These are phyloP conservation scores for Girardinichthys multiradiatus DNA, from an alignment of 2,113 vertebrate species.

Conservation along the genomic window DNA sequence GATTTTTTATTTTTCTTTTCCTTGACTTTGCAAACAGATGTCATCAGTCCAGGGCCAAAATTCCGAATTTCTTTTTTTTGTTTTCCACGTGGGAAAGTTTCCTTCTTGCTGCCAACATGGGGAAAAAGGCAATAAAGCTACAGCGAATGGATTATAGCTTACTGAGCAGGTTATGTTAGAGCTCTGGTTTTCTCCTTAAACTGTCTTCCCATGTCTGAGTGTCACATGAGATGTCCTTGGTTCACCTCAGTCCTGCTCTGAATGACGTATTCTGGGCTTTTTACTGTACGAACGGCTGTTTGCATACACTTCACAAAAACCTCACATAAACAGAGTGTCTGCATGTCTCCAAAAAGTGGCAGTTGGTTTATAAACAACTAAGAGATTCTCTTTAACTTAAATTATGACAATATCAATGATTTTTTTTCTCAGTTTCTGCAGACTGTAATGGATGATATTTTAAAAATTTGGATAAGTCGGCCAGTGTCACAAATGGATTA, in stretches of 20 bases:
- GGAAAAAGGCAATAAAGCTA: constrained; percentile 51
- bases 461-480: no score
- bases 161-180: constrained; percentile 67
- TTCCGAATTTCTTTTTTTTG: constrained; percentile 68
- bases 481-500: no score
- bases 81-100: constrained; percentile 80
- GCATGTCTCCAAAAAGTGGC: background rate
- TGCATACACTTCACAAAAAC: background rate
- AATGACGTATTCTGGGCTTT: constrained; percentile 23
- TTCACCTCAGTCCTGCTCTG: constrained; percentile 28
- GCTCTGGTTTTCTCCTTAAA: constrained; percentile 47
- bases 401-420: background rate
- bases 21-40: constrained; percentile 77
- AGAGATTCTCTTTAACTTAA: background rate
- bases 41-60: constrained; percentile 68
- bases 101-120: constrained; percentile 65
- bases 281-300: background rate
- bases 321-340: constrained; percentile 3
- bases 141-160: constrained; percentile 72
- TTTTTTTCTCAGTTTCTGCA: background rate
- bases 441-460: background rate
- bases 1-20: constrained; percentile 22
- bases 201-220: constrained; percentile 54
- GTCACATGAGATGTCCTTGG: constrained; percentile 53
- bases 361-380: background rate